Percentiles rank a stretch among this genome's conserved stretches.
phyloP scores from a whole-genome alignment of 2,888 invertebrate genomes.

The Tromatobia lineatoria region DNA sequence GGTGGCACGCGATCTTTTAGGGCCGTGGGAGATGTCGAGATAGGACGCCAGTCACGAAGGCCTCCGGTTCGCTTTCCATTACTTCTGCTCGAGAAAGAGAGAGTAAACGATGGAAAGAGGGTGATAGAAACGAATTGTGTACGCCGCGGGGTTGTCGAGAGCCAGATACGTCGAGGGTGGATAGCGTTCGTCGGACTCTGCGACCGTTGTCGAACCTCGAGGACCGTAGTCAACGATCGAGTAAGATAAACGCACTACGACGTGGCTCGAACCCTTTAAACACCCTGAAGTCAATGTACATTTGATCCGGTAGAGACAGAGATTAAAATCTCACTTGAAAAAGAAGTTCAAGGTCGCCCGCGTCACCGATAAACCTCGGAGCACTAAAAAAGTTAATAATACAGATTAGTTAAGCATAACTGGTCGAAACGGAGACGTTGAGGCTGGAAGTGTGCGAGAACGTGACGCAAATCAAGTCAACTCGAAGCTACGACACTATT shows the following conservation, averaged over 20 bases:
- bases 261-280: background rate
- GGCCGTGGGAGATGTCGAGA: slow-evolving; percentile 81
- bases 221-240: slow-evolving; percentile 11
- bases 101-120: slow-evolving; percentile 13
- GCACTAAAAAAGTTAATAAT: slow-evolving; percentile 19
- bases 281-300: slow-evolving; percentile 26
- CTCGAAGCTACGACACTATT: background rate
- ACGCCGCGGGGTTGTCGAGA: slow-evolving; percentile 37
- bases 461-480: background rate
- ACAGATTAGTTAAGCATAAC: slow-evolving; percentile 17
- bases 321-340: slow-evolving; percentile 21
- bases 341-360: slow-evolving; percentile 59
- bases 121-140: slow-evolving; percentile 29
- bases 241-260: slow-evolving; percentile 22
- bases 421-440: slow-evolving; percentile 15
- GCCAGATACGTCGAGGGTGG: slow-evolving; percentile 9
- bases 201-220: slow-evolving; percentile 26
- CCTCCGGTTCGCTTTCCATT: slow-evolving; percentile 70
- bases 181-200: slow-evolving; percentile 54
- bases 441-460: background rate
- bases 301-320: slow-evolving; percentile 23
- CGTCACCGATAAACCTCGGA: slow-evolving; percentile 9
- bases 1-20: slow-evolving; percentile 83
- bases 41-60: slow-evolving; percentile 83
- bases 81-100: slow-evolving; percentile 35